phyloP scores from a whole-genome alignment of 2,113 vertebrate genomes.

The Esox niger region DNA sequence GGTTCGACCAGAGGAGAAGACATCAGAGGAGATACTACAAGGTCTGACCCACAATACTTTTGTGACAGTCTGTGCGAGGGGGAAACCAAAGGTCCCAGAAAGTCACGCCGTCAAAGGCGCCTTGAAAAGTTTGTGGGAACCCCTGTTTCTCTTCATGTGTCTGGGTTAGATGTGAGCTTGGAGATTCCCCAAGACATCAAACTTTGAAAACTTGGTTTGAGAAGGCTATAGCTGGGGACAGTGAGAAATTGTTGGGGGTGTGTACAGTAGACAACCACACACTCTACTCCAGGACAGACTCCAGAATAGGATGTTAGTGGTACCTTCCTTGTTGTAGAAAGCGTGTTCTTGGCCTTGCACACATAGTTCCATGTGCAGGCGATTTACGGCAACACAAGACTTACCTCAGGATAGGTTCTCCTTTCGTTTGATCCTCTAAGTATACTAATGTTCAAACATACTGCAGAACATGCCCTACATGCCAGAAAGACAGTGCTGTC shows the following conservation, averaged over 20 bases:
- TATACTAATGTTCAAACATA: slow-evolving; percentile 1
- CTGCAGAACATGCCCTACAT: slow-evolving; percentile 3
- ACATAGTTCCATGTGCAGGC: neutral
- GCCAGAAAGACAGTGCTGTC: neutral
- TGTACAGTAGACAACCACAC: too few relatives aligned
- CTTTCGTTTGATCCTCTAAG: slow-evolving; percentile 4
- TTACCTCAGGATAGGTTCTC: neutral
- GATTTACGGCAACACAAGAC: neutral
- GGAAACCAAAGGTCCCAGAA: slow-evolving; percentile 3
- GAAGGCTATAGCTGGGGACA: neutral
- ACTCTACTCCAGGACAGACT: too few relatives aligned
- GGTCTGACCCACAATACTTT: neutral
- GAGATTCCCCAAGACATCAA: neutral
- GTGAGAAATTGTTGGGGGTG: too few relatives aligned
- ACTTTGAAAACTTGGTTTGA: neutral
- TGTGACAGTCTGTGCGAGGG: slow-evolving; percentile 12
- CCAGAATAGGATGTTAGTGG: neutral
- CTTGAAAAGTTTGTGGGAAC: neutral
- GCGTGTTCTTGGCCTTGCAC: neutral
- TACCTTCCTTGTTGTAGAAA: neutral
- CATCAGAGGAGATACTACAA: slow-evolving; percentile 1
- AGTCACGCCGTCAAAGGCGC: neutral
- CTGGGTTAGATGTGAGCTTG: neutral
- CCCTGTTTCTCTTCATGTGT: neutral
- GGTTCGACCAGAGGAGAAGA: neutral